These are phyloP conservation scores for Drosophila ananassae DNA, from an alignment of 1,140 invertebrate genomes.

Conservation along the genomic window DNA sequence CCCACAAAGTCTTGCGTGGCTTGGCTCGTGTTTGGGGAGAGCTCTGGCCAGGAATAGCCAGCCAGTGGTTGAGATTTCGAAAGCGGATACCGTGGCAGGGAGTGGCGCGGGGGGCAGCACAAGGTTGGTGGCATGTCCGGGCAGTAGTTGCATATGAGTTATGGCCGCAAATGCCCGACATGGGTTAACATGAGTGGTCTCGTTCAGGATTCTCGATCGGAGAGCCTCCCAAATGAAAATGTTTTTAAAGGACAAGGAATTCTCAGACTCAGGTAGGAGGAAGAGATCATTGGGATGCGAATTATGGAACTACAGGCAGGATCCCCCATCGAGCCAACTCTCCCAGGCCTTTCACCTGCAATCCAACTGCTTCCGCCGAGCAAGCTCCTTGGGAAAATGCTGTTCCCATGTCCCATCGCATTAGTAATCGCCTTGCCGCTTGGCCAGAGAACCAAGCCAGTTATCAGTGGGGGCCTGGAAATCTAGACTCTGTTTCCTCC, in stretches of 20 bases:
- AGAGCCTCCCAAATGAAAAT: slow-evolving; percentile 48
- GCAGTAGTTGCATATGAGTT: slow-evolving; percentile 62
- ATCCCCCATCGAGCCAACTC: slow-evolving; percentile 21
- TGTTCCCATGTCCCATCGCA: slow-evolving; percentile 48
- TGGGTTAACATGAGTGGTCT: slow-evolving; percentile 52
- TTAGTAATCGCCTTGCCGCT: slow-evolving; percentile 62
- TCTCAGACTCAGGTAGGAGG: neutral
- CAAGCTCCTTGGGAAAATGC: slow-evolving; percentile 5
- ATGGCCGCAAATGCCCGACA: slow-evolving; percentile 68
- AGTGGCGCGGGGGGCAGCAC: slow-evolving; percentile 8
- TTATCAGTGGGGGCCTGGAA: slow-evolving; percentile 20
- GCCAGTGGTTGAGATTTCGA: slow-evolving; percentile 7
- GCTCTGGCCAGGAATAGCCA: slow-evolving; percentile 8
- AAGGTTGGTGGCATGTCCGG: slow-evolving; percentile 67
- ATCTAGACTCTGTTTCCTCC: neutral
- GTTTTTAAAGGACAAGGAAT: slow-evolving; percentile 21
- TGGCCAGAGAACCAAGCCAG: slow-evolving; percentile 40
- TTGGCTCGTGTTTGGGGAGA: slow-evolving; percentile 33
- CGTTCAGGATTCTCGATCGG: slow-evolving; percentile 10
- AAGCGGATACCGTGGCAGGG: neutral
- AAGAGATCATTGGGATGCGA: too few relatives aligned
- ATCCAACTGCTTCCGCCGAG: slow-evolving; percentile 1
- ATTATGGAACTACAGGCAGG: neutral
- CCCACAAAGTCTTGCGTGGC: slow-evolving; percentile 5
- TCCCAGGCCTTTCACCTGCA: slow-evolving; percentile 34